phyloP scores from a whole-genome alignment of 2,888 invertebrate species.

The Dryocosmus kuriphilus region DNA sequence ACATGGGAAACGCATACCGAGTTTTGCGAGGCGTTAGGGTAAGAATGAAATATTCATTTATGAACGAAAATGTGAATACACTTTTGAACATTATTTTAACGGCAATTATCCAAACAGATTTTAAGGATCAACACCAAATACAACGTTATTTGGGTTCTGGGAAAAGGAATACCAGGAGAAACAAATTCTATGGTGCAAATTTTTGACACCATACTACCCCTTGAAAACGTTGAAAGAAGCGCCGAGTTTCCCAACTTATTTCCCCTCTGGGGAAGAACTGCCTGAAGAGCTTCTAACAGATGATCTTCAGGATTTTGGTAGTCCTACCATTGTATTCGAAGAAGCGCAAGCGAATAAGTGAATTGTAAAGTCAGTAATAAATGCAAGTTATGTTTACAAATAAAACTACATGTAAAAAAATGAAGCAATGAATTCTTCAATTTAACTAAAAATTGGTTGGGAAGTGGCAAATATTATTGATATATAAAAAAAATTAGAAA shows the following conservation, averaged over 20 bases:
- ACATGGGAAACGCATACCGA: constrained; percentile 90
- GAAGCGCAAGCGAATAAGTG: constrained; percentile 65
- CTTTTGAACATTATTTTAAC: background rate
- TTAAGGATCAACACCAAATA: constrained; percentile 95
- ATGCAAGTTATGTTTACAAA: background rate
- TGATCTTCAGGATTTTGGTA: constrained; percentile 86
- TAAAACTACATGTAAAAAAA: constrained; percentile 50
- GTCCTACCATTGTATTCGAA: constrained; percentile 84
- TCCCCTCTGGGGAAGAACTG: constrained; percentile 81
- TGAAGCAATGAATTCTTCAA: constrained; percentile 31
- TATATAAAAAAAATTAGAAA: constrained; percentile 55
- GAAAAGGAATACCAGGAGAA: constrained; percentile 90
- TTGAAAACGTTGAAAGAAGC: constrained; percentile 80
- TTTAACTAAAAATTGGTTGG: too few species aligned
- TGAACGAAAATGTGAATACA: background rate
- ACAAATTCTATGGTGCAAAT: constrained; percentile 89
- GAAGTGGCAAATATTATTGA: too few species aligned
- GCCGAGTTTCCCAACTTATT: constrained; percentile 80
- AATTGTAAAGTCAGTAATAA: constrained; percentile 11
- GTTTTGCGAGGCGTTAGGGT: constrained; percentile 80
- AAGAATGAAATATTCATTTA: constrained; percentile 48
- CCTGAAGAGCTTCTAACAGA: constrained; percentile 88
- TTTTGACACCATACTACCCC: constrained; percentile 88
- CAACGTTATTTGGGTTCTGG: constrained; percentile 94
- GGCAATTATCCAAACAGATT: constrained; percentile 83